phyloP scores from a whole-genome alignment of 2,797 vertebrate genomes.

The Microctenopoma lineatum region DNA sequence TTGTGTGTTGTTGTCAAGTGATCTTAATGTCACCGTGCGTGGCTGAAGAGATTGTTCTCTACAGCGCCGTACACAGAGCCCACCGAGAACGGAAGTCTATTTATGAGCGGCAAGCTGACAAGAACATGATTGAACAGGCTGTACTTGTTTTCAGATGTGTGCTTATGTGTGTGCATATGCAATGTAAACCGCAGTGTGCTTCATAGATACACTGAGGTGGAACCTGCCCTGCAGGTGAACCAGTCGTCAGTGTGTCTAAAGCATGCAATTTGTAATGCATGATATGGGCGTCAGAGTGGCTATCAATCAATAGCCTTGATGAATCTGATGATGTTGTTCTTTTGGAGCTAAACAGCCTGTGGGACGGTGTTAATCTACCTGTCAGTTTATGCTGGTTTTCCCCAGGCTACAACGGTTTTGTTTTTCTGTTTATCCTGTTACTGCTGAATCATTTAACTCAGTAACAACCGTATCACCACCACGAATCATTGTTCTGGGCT shows the following conservation, averaged over 20 bases:
- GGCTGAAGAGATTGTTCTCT: constrained; percentile 64
- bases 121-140: constrained; percentile 52
- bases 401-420: constrained; percentile 51
- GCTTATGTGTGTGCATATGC: constrained; percentile 19
- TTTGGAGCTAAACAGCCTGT: constrained; percentile 59
- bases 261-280: constrained; percentile 33
- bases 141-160: background rate
- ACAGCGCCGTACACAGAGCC: constrained; percentile 32
- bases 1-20: constrained; percentile 70
- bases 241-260: background rate
- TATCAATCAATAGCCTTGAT: constrained; percentile 70
- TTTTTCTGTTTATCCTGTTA: constrained; percentile 73
- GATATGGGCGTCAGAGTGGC: constrained; percentile 57
- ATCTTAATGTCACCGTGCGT: constrained; percentile 68
- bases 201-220: constrained; percentile 16
- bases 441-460: constrained; percentile 74
- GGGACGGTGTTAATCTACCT: constrained; percentile 66
- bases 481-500: constrained; percentile 57
- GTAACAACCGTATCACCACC: constrained; percentile 66
- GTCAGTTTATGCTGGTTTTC: constrained; percentile 52
- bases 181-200: constrained; percentile 27
- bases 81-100: constrained; percentile 46
- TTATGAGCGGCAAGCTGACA: constrained; percentile 62
- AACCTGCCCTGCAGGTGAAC: constrained; percentile 12
- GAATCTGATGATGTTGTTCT: constrained; percentile 62